Base-by-base conservation (phyloP, 2,113 vertebrate genomes). In the Solea solea region DNA sequence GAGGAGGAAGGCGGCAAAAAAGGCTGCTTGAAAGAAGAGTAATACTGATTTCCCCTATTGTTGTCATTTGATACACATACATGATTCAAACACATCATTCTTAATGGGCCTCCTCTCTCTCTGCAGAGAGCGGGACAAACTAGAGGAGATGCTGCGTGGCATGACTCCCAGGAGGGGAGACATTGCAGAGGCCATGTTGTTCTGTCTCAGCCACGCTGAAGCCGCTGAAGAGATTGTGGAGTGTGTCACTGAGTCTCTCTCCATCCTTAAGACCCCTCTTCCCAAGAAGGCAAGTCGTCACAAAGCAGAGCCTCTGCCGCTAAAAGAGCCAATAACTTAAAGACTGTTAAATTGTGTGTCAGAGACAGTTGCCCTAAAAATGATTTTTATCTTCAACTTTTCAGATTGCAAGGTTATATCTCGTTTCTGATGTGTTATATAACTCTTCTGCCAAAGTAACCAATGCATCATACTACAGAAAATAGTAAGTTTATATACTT, bases 201-300 rank as follows among this genome's bases (percentile, higher is more conserved):
- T 99, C 90, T 99, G 98, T 81, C 95, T 99, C 16, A 95, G 93
- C 74, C 98, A 95, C n/a, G 98, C 98, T 0, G 98, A 99, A 80
- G 98, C 97, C 72, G 98, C 98, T 42, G 98, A 99, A 84, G 98
- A 99, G 92, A 98, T 99, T 62, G 98, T 99, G 49, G 98, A 99
- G 86, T 99, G 98, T 72, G 91, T 99, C 73, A 91, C 98, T 0
- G 98, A 99, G 71, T 98, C 97, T 0, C 84, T 99, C 80, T 99
- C 98, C 46, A 99, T 99, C 89, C 91, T 99, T 68, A 99, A 99
- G 91, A 99, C 98, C 6, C 96, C 98, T n/a, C 95, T 99, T 74
- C 97, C 97, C 51, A 99, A 99, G 88, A 99, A 99, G 96, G 98
- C 12, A 79, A 67, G 57, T 40, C 9, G 0, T 6, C 21, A 5